A percentile compares a stretch with the other conserved stretches of the same genome.
phyloP scores from a whole-genome alignment of 1,140 invertebrate species.

The Calliphora vicina region DNA sequence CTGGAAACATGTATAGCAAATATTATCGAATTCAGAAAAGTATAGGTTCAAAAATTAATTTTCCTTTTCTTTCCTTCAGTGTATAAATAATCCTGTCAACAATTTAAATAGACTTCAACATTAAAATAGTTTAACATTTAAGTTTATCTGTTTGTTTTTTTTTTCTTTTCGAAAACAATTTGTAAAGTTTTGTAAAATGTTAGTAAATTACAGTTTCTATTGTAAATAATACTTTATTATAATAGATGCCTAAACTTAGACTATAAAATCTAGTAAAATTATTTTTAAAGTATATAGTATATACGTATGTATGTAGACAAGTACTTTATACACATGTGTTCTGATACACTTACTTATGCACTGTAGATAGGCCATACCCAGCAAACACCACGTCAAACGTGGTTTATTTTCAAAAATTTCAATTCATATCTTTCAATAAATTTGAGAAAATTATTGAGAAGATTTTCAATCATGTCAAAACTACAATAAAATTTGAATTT shows the following conservation, averaged over 20 bases:
- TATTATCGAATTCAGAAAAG: no score
- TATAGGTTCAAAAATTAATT: no score
- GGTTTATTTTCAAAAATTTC: no score
- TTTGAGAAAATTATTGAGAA: no score
- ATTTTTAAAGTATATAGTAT: neutral
- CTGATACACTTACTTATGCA: neutral
- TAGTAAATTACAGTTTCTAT: neutral
- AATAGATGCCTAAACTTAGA: slow-evolving; percentile 13
- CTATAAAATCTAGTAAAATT: slow-evolving; percentile 6
- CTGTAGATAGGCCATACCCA: neutral
- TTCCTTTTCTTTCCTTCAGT: no score
- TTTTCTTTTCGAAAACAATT: neutral
- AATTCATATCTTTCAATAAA: no score
- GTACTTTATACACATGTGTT: neutral
- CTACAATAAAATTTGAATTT: no score
- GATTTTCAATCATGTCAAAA: no score
- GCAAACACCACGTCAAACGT: neutral
- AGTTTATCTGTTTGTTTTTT: neutral
- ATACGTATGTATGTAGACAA: no score
- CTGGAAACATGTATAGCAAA: no score
- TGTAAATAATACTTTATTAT: neutral
- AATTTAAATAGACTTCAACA: neutral
- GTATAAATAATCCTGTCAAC: neutral
- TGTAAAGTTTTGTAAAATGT: neutral
- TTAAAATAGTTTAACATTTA: neutral